phyloP scores from a whole-genome alignment of 2,113 vertebrate genomes.

The Meleagris gallopavo region DNA sequence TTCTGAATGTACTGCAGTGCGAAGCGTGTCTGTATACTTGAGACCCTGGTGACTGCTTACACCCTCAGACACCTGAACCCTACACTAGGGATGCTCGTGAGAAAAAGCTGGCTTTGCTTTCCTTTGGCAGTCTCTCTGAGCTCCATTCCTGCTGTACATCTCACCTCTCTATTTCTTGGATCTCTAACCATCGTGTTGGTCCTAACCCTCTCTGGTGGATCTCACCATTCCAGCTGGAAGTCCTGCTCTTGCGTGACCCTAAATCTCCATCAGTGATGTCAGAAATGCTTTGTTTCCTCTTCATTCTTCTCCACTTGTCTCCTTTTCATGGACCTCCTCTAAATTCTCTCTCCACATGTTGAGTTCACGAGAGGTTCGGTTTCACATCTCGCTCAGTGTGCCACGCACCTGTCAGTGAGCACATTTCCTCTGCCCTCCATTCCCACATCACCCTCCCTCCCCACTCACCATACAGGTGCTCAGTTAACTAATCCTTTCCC shows the following conservation, averaged over 20 bases:
- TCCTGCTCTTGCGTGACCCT: background rate
- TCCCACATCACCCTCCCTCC: background rate
- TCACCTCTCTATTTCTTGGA: background rate
- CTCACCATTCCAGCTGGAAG: accelerated
- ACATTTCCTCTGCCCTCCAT: background rate
- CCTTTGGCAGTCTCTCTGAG: background rate
- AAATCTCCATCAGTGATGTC: background rate
- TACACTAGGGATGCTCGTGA: background rate
- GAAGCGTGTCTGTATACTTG: background rate
- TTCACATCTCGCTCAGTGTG: background rate
- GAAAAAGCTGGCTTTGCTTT: background rate
- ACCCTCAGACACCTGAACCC: background rate
- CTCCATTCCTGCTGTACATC: background rate
- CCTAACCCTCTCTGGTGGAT: accelerated
- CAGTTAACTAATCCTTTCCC: background rate
- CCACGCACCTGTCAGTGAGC: background rate
- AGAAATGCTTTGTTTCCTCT: background rate
- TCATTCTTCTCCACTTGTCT: background rate
- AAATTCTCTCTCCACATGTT: background rate
- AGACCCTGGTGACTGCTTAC: background rate
- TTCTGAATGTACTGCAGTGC: background rate
- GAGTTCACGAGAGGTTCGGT: background rate
- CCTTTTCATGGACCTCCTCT: background rate
- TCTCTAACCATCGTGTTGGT: background rate
- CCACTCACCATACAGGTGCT: background rate